A percentile compares a stretch with the other conserved stretches of the same genome.
Evolutionary conservation across 37 sponge, comb jelly and placozoan genomes (phyloP).

Genomic region (Lycopodina hypogea): DNA sequence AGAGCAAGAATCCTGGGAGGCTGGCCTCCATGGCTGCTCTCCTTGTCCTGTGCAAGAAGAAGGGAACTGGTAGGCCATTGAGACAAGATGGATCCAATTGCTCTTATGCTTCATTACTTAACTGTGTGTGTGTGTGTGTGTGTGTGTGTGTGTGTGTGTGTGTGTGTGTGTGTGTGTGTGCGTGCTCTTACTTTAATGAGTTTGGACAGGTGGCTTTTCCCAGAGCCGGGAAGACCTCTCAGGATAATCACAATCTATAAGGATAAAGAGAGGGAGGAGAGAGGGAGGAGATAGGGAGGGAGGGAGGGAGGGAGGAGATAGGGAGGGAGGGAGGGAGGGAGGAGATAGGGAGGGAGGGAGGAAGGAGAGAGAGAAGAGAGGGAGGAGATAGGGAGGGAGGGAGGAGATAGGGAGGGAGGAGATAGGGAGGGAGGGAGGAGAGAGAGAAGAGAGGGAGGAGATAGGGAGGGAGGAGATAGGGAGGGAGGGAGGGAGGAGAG

Average conservation of each 20-base stretch:
- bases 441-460: slow-evolving; percentile 25
- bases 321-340: slow-evolving; percentile 21
- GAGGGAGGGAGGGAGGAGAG: slow-evolving; percentile 15
- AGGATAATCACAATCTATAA: slow-evolving; percentile 83
- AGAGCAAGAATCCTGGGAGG: slow-evolving; percentile 79
- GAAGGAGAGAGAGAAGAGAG: slow-evolving; percentile 30
- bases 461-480: too few relatives aligned
- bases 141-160: not conserved
- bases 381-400: slow-evolving; percentile 7
- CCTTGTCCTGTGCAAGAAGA: slow-evolving; percentile 74
- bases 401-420: slow-evolving; percentile 17
- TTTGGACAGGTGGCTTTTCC: slow-evolving; percentile 83
- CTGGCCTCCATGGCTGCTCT: slow-evolving; percentile 41
- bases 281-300: too few relatives aligned
- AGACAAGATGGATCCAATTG: not conserved
- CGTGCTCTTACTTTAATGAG: slow-evolving; percentile 53
- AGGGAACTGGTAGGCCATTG: not conserved
- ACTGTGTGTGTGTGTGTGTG: not conserved
- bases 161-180: too few relatives aligned
- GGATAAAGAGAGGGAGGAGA: too few relatives aligned
- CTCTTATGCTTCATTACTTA: not conserved
- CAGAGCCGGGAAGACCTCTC: slow-evolving; percentile 86
- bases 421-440: slow-evolving; percentile 11
- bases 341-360: too few relatives aligned
- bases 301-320: slow-evolving; percentile 12